Base-by-base conservation (phyloP, 1,140 invertebrate species). In the Oryctes rhinoceros region DNA sequence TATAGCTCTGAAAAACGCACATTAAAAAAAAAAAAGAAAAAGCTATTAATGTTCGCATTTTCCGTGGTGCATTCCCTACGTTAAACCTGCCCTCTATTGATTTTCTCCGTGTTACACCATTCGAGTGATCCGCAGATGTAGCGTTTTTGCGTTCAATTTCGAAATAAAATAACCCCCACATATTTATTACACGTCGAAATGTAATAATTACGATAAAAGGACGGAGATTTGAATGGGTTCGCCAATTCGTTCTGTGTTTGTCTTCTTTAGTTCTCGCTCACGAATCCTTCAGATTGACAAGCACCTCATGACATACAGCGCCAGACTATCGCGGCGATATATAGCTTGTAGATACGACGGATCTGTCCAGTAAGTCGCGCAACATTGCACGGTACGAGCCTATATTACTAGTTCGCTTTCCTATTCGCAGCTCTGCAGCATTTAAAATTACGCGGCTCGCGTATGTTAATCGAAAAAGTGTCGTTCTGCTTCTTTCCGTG, bases 61-160 rank as follows among this genome's bases (percentile, higher is more conserved):
- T 59, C 18, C 6, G 15, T 39, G 39, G 1, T 18, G 18, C 49
- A 59, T 59, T 59, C 53, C 15, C 15, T 15, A 1, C 53, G 15
- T 15, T 15, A 59, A 59, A 59, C 53, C 53, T 1, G 53, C 53
- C 53, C 53, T 59, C 18, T 59, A 59, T 59, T 59, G 53, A 59
- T 59, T 59, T 59, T 15, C 15, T 59, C 53, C 53, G 53, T 18
- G n/a, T 59, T 59, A 59, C 53, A 59, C 53, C 53, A n/a, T n/a
- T n/a, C n/a, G n/a, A n/a, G n/a, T n/a, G n/a, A n/a, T n/a, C n/a
- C n/a, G n/a, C n/a, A n/a, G n/a, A n/a, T n/a, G n/a, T n/a, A n/a
- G n/a, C n/a, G n/a, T n/a, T n/a, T n/a, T n/a, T n/a, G n/a, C n/a
- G n/a, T n/a, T n/a, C n/a, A n/a, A n/a, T n/a, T n/a, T n/a, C 39